Evolutionary conservation across 1,140 invertebrate species (phyloP), one percentile per base, ranked within the genome.

Genomic region (Ladona fulva): DNA sequence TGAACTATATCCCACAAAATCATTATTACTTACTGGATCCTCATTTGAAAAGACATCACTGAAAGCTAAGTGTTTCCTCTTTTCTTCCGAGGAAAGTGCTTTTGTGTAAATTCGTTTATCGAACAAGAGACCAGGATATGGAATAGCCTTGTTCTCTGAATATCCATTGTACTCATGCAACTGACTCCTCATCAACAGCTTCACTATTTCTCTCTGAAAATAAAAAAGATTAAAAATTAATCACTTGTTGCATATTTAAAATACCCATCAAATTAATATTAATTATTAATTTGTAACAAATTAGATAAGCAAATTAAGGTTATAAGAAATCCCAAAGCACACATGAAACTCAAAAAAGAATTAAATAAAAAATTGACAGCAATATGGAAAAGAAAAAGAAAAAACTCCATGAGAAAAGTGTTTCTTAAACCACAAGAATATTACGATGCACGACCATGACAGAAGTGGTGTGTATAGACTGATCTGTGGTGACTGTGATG

Each of bases 81-180:
- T 80, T 59, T 83, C 83, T 76, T 80, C 82, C 19, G 78, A 76
- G 0, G 82, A 83, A 6, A 83, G 77, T 0, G 80, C 79, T 73
- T 79, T 77, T 0, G 80, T 81, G 79, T 82, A 84, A 6, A 84
- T 76, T 37, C 82, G 79, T 25, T 81, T 80, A 78, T 84, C 83
- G 11, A 82, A 78, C 74, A 81, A 81, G 19, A 84, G 77, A 16
- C 74, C 79, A 44, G 25, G 24, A 73, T 66, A 66, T 22, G 52
- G 52, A 66, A 66, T 66, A 5, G 52, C 52, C 52, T 66, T 22
- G 14, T 66, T 66, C 14, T 66, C n/a, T 66, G 52, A 66, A 19
- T 66, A 12, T 5, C 5, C 52, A 66, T 3, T 12, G 8, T 37
- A 37, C 8, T 37, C 29, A 37, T 8, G 8, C 8, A 8, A 8